These are phyloP conservation scores for Nysson spinosus DNA, from an alignment of 2,888 invertebrate genomes.

Conservation along the genomic window DNA sequence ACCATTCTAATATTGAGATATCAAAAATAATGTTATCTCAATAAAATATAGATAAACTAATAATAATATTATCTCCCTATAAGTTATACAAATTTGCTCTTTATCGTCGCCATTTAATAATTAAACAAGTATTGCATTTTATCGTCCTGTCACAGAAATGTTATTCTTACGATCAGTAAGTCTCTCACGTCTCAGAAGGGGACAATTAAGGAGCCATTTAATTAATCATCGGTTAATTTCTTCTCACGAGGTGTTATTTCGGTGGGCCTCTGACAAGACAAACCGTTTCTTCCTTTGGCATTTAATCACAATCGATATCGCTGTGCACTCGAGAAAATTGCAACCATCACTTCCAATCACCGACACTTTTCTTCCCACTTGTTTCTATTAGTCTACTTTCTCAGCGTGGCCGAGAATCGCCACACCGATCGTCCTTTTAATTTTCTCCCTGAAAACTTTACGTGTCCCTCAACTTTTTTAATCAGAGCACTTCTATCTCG, in stretches of 20 bases:
- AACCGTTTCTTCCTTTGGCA: constrained; percentile 2
- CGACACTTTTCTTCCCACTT: neutral
- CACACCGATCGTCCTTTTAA: neutral
- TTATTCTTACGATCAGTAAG: too few species aligned
- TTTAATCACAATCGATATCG: constrained; percentile 44
- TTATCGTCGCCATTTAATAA: too few species aligned
- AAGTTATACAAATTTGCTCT: too few species aligned
- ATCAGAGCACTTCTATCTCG: neutral
- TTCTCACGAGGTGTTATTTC: constrained; percentile 19
- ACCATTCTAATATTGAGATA: too few species aligned
- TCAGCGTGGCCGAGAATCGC: neutral
- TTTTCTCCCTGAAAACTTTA: neutral
- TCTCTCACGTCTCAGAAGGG: neutral
- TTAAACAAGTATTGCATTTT: too few species aligned
- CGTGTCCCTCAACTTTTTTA: neutral
- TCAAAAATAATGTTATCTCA: too few species aligned
- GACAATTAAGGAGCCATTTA: constrained; percentile 18
- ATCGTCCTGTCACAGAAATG: too few species aligned
- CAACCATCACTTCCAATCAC: constrained; percentile 24
- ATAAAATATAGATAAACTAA: too few species aligned
- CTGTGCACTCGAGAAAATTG: constrained; percentile 31
- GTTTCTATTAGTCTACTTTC: constrained; percentile 14
- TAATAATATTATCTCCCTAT: too few species aligned
- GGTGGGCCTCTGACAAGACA: constrained; percentile 4
- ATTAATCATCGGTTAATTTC: constrained; percentile 13